Base-by-base conservation (phyloP, 2,888 invertebrate species). In the Erebia aethiops region DNA sequence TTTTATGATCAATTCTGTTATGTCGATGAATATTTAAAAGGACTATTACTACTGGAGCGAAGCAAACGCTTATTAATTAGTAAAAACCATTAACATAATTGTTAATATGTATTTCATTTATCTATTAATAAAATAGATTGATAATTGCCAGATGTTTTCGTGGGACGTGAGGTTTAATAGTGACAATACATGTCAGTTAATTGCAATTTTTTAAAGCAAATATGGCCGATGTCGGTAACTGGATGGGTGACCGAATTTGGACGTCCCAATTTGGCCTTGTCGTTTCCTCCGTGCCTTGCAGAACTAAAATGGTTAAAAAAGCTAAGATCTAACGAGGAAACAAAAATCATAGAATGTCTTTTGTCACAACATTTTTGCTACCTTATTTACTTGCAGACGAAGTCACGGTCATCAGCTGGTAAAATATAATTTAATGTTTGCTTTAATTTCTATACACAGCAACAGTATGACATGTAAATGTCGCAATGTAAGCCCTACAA, bases 1-100 rank as follows among this genome's bases (percentile, higher is more conserved):
- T 78, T 80, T 78, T 52, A 72, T 67, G 67, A 65, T 46, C 74
- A 21, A 63, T 61, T 71, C 68, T 67, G 69, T 71, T 71, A 69
- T 52, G 54, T 74, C 62, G 63, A 70, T 74, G 70, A 67, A 73
- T 70, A 74, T 75, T 64, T 69, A 67, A 67, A 60, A 70, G 58
- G 69, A 63, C 65, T 60, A 65, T 63, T 18, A 46, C 65, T 56
- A 69, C 46, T 56, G 62, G 62, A 49, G 57, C 67, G 57, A 57
- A n/a, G n/a, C 18, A 51, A 41, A 10, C n/a, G 52, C 52, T 41
- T 41, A 52, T 35, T 64, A 64, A 64, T 64, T 64, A 16, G 26
- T 64, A 21, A 49, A 49, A 46, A n/a, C 51, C 18, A 51, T 63
- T 51, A 63, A n/a, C 51, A n/a, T 35, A 52, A 35, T 52, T 16